Evolutionary conservation across 30 jellyfish, hydroid and myxozoan genomes (phyloP), one percentile per base, ranked within the genome.

Genomic region (Chironex yamaguchii): DNA sequence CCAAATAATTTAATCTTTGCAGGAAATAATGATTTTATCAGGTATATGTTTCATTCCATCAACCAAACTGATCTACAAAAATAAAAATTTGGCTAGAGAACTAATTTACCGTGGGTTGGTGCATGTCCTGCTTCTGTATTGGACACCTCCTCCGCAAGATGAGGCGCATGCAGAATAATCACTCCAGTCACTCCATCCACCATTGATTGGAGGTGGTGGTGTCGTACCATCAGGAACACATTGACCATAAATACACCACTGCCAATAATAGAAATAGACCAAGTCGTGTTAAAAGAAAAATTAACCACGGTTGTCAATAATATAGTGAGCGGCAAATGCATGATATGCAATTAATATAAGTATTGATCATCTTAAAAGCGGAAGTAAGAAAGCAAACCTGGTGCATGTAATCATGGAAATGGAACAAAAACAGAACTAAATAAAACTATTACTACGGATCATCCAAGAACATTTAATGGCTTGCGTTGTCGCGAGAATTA

Each of bases 161-260:
- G 87, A 87, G 71, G 72, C 82, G 83, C 98, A 93, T 11, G 73
- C 34, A 1, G 91, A 36, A 74, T 81, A 93, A 0, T 79, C 91
- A 11, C 95, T 82, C 87, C 79, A 93, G 24, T 33, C 88, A 3
- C 97, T 77, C 98, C 98, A 93, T 9, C 95, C 92, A 13, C 98
- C 98, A 84, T 93, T 83, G 51, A 89, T 67, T 0, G 96, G 89
- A 1, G 84, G 66, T 0, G 97, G 82, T 22, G 96, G 89, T 1
- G 88, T 77, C 6, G 92, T 52, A n/a, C 97, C 97, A 51, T 93
- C 97, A 63, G 95, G 85, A 0, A 93, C 97, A 71, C 98, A 93
- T 21, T 14, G 28, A 28, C 95, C 98, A 76, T 81, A 64, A 2
- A 93, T 88, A 26, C 98, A 93, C 96, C 96, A 89, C 98, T 93